Evolutionary conservation across 2,113 vertebrate species (phyloP).

Genomic region (Lepus americanus): DNA sequence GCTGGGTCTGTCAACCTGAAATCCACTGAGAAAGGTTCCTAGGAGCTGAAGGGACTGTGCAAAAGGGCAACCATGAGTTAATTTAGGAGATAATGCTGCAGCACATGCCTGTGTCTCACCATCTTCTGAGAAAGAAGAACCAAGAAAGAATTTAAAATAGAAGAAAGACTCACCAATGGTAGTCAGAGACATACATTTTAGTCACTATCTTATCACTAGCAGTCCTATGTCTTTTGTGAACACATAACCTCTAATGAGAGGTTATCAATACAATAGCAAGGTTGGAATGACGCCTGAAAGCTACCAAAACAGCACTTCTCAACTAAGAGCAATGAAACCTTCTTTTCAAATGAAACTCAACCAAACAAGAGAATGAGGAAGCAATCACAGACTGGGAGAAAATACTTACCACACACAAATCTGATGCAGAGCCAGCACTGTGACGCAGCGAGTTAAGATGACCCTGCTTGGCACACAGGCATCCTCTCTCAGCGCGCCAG

Average conservation of each 20-base stretch:
- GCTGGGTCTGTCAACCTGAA: neutral
- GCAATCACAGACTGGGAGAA: neutral
- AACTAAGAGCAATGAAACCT: slow-evolving; percentile 71
- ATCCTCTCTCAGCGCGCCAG: too few relatives aligned
- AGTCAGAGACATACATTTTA: neutral
- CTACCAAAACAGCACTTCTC: neutral
- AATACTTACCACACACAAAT: neutral
- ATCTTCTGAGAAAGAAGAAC: neutral
- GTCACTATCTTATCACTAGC: neutral
- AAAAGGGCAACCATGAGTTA: too few relatives aligned
- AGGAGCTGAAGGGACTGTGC: neutral
- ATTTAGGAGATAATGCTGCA: neutral
- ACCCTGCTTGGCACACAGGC: too few relatives aligned
- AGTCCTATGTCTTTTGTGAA: neutral
- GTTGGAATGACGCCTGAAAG: neutral
- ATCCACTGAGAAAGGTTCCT: neutral
- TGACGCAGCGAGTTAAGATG: too few relatives aligned
- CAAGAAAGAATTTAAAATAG: neutral
- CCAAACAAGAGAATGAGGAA: neutral
- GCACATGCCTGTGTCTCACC: neutral
- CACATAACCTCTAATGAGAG: neutral
- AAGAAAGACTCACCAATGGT: neutral
- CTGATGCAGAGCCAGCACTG: neutral
- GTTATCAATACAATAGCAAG: neutral
- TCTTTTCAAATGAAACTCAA: neutral